Evolutionary conservation across 1,140 invertebrate species (phyloP).

Genomic region (Rhynchophorus ferrugineus): DNA sequence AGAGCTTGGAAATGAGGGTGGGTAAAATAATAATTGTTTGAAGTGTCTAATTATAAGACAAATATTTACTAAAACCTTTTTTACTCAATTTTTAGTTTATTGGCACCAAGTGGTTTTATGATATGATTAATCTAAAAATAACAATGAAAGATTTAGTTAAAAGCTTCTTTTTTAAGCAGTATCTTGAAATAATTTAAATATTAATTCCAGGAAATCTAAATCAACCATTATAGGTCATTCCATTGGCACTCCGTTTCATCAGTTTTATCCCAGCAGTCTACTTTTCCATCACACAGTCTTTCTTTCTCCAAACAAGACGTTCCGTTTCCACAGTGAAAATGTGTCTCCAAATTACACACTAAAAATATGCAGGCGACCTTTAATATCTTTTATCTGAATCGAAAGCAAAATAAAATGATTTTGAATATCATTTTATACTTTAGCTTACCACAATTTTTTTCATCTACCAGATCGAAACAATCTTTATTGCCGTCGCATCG

Average conservation of each 20-base stretch:
- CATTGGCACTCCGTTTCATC: constrained; percentile 74
- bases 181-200: neutral
- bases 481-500: constrained; percentile 70
- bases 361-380: constrained; percentile 38
- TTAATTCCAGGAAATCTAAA: neutral
- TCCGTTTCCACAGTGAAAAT: constrained; percentile 69
- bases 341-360: constrained; percentile 61
- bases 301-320: constrained; percentile 64
- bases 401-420: no score
- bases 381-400: no score
- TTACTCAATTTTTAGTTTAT: no score
- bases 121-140: no score
- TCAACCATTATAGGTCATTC: neutral
- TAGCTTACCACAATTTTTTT: constrained; percentile 64
- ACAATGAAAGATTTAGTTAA: no score
- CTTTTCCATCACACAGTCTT: constrained; percentile 62
- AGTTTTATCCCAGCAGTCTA: constrained; percentile 73
- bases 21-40: no score
- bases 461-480: constrained; percentile 74
- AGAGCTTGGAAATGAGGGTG: no score
- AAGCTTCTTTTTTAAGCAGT: constrained; percentile 1
- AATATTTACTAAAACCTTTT: no score
- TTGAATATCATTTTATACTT: constrained; percentile 1
- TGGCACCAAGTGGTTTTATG: no score
- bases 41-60: no score